Percentiles rank a stretch among this genome's conserved stretches.
phyloP scores from a whole-genome alignment of 2,113 vertebrate species.

The Misgurnus mizolepis region DNA sequence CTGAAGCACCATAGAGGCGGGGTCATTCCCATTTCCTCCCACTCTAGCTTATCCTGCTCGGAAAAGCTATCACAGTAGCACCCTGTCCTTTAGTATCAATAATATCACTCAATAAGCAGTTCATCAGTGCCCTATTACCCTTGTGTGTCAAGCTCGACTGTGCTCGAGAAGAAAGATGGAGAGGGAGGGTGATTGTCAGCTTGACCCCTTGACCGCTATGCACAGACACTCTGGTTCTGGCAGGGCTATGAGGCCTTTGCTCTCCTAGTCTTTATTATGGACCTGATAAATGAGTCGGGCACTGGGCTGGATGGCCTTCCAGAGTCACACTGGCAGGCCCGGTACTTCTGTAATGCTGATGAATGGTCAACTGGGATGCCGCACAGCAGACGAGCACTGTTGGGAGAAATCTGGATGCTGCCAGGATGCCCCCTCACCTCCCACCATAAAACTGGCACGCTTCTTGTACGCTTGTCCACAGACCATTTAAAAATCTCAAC shows the following conservation, averaged over 20 bases:
- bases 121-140: conserved; percentile 45
- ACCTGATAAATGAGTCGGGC: conserved; percentile 59
- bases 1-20: conserved; percentile 6
- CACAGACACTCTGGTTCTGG: neutral
- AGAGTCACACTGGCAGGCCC: conserved; percentile 43
- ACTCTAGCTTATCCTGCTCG: neutral
- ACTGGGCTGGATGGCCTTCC: conserved; percentile 22
- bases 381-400: neutral
- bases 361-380: conserved; percentile 8
- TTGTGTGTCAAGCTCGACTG: neutral
- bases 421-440: neutral
- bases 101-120: conserved; percentile 47
- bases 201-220: conserved; percentile 16
- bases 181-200: conserved; percentile 21
- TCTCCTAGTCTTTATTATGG: conserved; percentile 60
- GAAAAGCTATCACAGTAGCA: conserved; percentile 7
- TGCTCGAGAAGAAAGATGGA: conserved; percentile 11
- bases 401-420: conserved; percentile 32
- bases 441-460: neutral
- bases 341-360: conserved; percentile 60
- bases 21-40: neutral
- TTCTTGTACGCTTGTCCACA: neutral
- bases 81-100: conserved; percentile 33
- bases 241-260: neutral
- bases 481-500: neutral